Conservation (phyloP, 2,888 invertebrate species). For the Xestia xanthographa region DNA sequence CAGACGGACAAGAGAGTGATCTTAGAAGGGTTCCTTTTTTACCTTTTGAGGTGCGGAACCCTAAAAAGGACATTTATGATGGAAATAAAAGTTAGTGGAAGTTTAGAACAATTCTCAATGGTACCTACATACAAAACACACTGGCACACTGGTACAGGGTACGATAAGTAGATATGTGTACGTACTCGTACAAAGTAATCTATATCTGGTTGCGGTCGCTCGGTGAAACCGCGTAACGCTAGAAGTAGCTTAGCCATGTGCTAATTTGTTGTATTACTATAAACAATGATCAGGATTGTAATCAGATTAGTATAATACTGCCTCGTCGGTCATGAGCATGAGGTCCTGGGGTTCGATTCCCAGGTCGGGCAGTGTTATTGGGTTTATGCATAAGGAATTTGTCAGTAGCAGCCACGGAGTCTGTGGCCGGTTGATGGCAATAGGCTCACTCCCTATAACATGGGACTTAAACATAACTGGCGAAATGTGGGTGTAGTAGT, state of each 20-base stretch:
- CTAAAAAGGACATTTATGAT: no score
- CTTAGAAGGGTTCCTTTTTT: no score
- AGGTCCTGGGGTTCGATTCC: not conserved
- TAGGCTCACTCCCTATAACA: not conserved
- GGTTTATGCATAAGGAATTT: not conserved
- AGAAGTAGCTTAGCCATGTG: slow-evolving; percentile 72
- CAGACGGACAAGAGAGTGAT: no score
- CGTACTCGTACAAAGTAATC: slow-evolving; percentile 28
- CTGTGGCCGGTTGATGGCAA: not conserved
- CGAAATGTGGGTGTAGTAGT: no score
- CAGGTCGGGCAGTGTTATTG: not conserved
- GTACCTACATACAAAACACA: no score
- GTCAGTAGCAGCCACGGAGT: not conserved
- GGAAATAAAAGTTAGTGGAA: no score
- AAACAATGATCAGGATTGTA: slow-evolving; percentile 24
- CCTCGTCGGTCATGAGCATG: not conserved
- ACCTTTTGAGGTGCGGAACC: no score
- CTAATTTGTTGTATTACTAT: slow-evolving; percentile 58
- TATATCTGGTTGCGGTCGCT: slow-evolving; percentile 68
- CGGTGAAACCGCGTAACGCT: slow-evolving; percentile 77
- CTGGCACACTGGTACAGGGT: no score
- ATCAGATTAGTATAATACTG: not conserved
- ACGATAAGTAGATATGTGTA: not conserved
- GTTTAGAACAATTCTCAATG: not conserved
- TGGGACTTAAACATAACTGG: no score